These are phyloP conservation scores for Pharmacophagus antenor DNA, from an alignment of 2,888 invertebrate genomes.

Conservation along the genomic window DNA sequence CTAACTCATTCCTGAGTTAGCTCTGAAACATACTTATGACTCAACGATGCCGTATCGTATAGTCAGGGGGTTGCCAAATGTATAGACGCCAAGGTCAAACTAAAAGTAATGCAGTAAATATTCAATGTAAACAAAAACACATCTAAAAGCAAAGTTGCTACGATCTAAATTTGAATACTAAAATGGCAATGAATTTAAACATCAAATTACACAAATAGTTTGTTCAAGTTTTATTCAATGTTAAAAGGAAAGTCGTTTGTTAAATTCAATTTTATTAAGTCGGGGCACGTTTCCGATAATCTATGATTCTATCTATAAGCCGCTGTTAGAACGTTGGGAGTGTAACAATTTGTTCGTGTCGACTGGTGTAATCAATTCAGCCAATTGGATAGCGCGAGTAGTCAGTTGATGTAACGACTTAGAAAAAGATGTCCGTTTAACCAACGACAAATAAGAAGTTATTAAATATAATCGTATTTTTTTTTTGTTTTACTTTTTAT, in stretches of 20 bases:
- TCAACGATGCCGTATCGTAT: constrained; percentile 47
- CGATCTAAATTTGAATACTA: constrained; percentile 1
- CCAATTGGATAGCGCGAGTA: constrained; percentile 23
- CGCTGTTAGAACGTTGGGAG: constrained; percentile 6
- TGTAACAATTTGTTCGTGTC: constrained; percentile 28
- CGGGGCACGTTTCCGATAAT: constrained; percentile 19
- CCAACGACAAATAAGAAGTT: too few species aligned
- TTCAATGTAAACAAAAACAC: constrained; percentile 27
- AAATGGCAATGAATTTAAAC: not conserved
- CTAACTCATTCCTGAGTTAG: not conserved
- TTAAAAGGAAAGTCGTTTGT: constrained; percentile 5
- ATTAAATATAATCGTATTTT: too few species aligned
- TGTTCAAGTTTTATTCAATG: constrained; percentile 3
- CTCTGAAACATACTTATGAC: constrained; percentile 40
- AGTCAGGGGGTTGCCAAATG: constrained; percentile 45
- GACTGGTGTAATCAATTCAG: constrained; percentile 27
- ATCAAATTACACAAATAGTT: not conserved
- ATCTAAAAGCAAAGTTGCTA: constrained; percentile 13
- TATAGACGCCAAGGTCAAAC: constrained; percentile 41
- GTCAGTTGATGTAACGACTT: constrained; percentile 7
- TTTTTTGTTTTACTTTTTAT: too few species aligned
- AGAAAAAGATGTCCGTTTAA: not conserved
- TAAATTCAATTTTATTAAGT: constrained; percentile 13
- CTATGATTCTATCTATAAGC: constrained; percentile 18
- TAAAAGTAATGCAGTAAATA: constrained; percentile 44